Evolutionary conservation across 2,888 invertebrate species (phyloP).

Genomic region (Ceratothoa steindachneri): DNA sequence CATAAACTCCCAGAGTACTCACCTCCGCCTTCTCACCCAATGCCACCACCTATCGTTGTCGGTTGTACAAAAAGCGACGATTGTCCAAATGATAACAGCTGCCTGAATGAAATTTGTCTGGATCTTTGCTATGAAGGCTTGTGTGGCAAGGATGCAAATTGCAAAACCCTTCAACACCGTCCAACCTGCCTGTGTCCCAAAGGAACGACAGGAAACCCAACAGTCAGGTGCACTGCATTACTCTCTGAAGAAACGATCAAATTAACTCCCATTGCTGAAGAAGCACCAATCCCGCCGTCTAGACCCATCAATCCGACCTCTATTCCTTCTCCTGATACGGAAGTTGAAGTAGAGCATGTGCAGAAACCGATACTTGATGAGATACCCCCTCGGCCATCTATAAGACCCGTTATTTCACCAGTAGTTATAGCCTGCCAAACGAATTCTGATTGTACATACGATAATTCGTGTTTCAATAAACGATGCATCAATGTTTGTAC

Average conservation of each 20-base stretch:
- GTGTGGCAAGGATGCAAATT: slow-evolving; percentile 76
- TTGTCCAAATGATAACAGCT: slow-evolving; percentile 73
- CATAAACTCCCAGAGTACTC: neutral
- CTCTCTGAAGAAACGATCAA: too few relatives aligned
- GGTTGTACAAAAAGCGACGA: slow-evolving; percentile 59
- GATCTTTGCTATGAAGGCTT: slow-evolving; percentile 59
- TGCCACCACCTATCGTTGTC: slow-evolving; percentile 8
- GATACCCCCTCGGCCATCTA: slow-evolving; percentile 18
- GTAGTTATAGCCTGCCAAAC: slow-evolving; percentile 51
- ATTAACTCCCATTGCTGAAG: too few relatives aligned
- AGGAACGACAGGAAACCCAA: slow-evolving; percentile 82
- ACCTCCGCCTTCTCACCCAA: slow-evolving; percentile 25
- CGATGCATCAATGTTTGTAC: slow-evolving; percentile 70
- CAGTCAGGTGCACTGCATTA: too few relatives aligned
- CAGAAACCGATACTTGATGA: too few relatives aligned
- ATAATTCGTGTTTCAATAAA: slow-evolving; percentile 62
- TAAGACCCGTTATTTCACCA: slow-evolving; percentile 24
- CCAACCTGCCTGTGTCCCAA: slow-evolving; percentile 79
- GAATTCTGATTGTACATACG: slow-evolving; percentile 46
- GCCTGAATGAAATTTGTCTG: slow-evolving; percentile 58
- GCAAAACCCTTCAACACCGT: slow-evolving; percentile 80
- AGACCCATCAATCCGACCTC: too few relatives aligned
- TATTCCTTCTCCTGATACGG: too few relatives aligned
- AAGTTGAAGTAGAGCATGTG: too few relatives aligned
- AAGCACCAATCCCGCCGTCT: too few relatives aligned